phyloP scores from a whole-genome alignment of 1,140 invertebrate genomes.

The Penaeus chinensis region DNA sequence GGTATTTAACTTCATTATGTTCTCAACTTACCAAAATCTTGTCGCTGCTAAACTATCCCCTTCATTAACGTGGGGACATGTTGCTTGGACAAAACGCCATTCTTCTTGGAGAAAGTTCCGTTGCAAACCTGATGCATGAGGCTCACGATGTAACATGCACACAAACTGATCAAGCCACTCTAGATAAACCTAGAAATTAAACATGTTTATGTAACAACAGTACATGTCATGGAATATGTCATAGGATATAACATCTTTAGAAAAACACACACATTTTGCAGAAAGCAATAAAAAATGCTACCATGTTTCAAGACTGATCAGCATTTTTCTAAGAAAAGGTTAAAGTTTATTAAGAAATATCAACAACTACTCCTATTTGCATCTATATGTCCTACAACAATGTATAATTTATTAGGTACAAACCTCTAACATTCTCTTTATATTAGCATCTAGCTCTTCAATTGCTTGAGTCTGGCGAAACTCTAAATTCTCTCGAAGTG shows the following conservation, averaged over 20 bases:
- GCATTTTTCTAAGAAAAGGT: neutral
- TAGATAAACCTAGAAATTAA: slow-evolving; percentile 75
- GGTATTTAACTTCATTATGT: too few species aligned
- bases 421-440: slow-evolving; percentile 79
- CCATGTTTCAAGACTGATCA: neutral
- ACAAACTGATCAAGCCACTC: slow-evolving; percentile 82
- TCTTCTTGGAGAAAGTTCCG: slow-evolving; percentile 85
- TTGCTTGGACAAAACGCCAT: slow-evolving; percentile 80
- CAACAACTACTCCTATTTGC: neutral
- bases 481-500: slow-evolving; percentile 70
- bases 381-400: neutral
- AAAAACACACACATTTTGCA: too few species aligned
- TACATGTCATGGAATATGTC: too few species aligned
- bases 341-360: neutral
- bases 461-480: slow-evolving; percentile 71
- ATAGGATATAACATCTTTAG: too few species aligned
- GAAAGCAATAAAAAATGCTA: slow-evolving; percentile 1
- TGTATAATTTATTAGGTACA: slow-evolving; percentile 20
- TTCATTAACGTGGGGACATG: slow-evolving; percentile 78
- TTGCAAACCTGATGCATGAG: slow-evolving; percentile 71
- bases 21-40: slow-evolving; percentile 75
- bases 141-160: slow-evolving; percentile 76
- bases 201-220: neutral
- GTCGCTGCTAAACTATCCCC: slow-evolving; percentile 77
- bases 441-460: slow-evolving; percentile 80